Evolutionary conservation across 2,888 invertebrate species (phyloP).

Genomic region (Plagodis dolabraria): DNA sequence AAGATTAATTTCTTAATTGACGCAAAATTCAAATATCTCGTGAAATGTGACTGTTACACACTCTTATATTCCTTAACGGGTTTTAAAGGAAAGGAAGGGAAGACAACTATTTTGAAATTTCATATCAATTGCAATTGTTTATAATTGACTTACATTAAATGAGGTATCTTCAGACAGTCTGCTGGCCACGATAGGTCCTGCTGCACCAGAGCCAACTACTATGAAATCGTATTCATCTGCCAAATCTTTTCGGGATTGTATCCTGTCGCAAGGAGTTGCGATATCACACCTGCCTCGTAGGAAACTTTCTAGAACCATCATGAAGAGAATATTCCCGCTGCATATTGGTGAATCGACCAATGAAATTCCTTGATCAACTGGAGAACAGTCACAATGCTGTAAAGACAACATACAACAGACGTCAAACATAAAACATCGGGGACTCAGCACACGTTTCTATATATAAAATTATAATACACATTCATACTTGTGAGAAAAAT

Average conservation of each 20-base stretch:
- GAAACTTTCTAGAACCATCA: constrained; percentile 85
- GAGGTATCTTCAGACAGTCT: constrained; percentile 81
- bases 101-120: background rate
- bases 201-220: constrained; percentile 87
- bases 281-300: constrained; percentile 79
- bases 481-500: no score
- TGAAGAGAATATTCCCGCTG: constrained; percentile 82
- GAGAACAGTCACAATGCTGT: constrained; percentile 75
- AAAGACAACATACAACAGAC: background rate
- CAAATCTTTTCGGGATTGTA: constrained; percentile 62
- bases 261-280: constrained; percentile 82
- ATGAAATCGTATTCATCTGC: constrained; percentile 85
- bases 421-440: background rate
- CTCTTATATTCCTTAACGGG: no score
- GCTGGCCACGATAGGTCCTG: constrained; percentile 86
- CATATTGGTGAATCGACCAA: constrained; percentile 82
- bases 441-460: no score
- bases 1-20: background rate
- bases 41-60: no score
- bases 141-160: constrained; percentile 22
- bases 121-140: background rate
- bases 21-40: background rate
- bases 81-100: no score
- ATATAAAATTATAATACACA: no score
- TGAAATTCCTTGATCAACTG: constrained; percentile 76